Evolutionary conservation across 2,113 vertebrate genomes (phyloP).

Genomic region (Hystrix cristata): DNA sequence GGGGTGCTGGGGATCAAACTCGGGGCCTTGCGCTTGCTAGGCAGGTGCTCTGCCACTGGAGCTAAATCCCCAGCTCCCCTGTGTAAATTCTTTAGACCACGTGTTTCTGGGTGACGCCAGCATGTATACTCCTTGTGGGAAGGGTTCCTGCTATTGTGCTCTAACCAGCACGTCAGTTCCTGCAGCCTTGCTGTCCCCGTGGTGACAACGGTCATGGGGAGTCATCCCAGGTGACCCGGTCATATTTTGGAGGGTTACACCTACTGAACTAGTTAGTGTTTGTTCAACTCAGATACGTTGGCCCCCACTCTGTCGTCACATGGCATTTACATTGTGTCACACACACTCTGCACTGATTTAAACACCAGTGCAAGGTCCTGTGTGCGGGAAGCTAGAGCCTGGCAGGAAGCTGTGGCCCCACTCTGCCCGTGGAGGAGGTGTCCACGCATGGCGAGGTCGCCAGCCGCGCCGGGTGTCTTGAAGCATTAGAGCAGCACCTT

Average conservation of each 20-base stretch:
- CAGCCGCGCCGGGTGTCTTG: background rate
- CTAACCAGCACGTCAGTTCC: too few relatives aligned
- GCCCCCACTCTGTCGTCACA: background rate
- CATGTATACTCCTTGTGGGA: background rate
- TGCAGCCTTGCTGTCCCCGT: too few relatives aligned
- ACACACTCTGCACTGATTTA: background rate
- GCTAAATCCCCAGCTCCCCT: too few relatives aligned
- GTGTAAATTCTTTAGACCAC: background rate
- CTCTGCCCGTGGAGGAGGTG: background rate
- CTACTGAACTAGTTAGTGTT: background rate
- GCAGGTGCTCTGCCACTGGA: too few relatives aligned
- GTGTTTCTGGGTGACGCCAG: background rate
- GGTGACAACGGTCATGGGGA: background rate
- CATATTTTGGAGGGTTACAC: background rate
- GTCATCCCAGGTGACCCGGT: background rate
- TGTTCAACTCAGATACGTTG: background rate
- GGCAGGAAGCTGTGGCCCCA: background rate
- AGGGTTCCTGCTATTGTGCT: background rate
- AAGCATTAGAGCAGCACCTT: background rate
- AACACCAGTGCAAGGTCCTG: background rate
- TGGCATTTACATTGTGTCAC: background rate
- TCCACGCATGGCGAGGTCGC: background rate
- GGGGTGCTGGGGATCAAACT: too few relatives aligned
- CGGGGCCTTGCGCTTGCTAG: too few relatives aligned
- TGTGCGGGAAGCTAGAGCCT: conserved; percentile 13